A percentile compares a stretch with the other conserved stretches of the same genome.
Conservation (phyloP, 2,888 invertebrate genomes). For the Ischnus inquisitorius region DNA sequence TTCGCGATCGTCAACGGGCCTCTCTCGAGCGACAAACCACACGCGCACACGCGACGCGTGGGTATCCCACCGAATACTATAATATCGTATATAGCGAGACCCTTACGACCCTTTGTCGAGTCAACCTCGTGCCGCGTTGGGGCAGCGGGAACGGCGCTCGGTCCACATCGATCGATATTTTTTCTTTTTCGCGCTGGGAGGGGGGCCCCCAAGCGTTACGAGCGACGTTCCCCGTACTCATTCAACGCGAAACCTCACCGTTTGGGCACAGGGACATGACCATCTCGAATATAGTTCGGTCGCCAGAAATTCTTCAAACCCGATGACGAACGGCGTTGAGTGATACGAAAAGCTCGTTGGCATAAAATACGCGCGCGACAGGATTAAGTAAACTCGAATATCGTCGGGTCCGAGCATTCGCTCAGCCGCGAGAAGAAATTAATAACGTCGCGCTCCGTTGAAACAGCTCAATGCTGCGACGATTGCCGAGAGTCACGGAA, state of each 20-base stretch:
- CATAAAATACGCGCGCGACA: background rate
- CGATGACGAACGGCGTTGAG: no score
- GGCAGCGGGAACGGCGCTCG: conserved; percentile 50
- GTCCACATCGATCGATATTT: conserved; percentile 61
- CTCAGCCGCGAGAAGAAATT: no score
- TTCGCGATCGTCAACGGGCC: conserved; percentile 17
- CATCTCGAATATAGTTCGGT: no score
- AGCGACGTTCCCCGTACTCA: conserved; percentile 21
- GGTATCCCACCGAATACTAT: conserved; percentile 37
- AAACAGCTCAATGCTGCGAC: no score
- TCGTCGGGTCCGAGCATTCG: no score
- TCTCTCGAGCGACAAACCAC: background rate
- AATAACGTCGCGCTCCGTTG: no score
- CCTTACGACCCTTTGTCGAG: conserved; percentile 49
- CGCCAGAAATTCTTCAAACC: no score
- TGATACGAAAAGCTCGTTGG: no score
- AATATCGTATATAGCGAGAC: conserved; percentile 9
- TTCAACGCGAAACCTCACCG: background rate
- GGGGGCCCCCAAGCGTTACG: conserved; percentile 1
- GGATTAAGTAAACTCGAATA: background rate
- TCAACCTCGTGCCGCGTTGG: conserved; percentile 42
- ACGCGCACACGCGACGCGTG: conserved; percentile 27
- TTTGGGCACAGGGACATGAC: no score
- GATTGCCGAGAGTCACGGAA: no score
- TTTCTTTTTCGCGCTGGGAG: background rate